A percentile compares a stretch with the other conserved stretches of the same genome.
Evolutionary conservation across 2,113 vertebrate genomes (phyloP).

Genomic region (Cynoglossus semilaevis): DNA sequence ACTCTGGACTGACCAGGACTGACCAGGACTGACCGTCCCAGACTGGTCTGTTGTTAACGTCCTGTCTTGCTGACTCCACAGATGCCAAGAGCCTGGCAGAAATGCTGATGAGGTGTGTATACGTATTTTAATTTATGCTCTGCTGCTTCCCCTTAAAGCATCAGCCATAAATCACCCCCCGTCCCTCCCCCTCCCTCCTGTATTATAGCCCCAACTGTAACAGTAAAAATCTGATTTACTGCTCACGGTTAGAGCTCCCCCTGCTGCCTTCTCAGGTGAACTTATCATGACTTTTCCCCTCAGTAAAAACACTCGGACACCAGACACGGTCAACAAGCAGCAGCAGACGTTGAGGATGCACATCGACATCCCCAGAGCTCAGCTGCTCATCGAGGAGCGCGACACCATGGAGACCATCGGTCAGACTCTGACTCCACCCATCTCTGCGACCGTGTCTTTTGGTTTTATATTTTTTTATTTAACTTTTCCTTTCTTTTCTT

Average conservation of each 20-base stretch:
- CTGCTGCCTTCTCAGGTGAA: constrained; percentile 34
- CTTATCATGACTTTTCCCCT: constrained; percentile 59
- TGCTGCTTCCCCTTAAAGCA: constrained; percentile 43
- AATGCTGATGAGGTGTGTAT: constrained; percentile 98
- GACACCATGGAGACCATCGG: constrained; percentile 99
- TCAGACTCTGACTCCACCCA: constrained; percentile 53
- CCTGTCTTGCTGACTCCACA: constrained; percentile 78
- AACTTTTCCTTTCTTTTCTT: background rate
- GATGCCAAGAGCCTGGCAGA: constrained; percentile 99
- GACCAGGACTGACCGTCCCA: no score
- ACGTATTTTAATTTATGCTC: constrained; percentile 55
- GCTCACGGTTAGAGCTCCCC: constrained; percentile 12
- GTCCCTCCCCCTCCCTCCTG: constrained; percentile 16
- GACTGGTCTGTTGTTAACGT: constrained; percentile 53
- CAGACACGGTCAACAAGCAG: constrained; percentile 95
- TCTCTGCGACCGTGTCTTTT: background rate
- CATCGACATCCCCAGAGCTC: constrained; percentile 98
- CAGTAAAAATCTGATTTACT: constrained; percentile 47
- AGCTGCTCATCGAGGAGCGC: constrained; percentile 96
- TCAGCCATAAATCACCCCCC: constrained; percentile 49
- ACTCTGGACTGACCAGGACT: no score
- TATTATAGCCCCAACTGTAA: constrained; percentile 14
- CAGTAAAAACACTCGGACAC: constrained; percentile 97
- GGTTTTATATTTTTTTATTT: background rate
- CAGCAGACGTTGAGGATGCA: constrained; percentile 97